These are phyloP conservation scores for Hydroisotoma schaefferi DNA, from an alignment of 2,888 invertebrate species.

Conservation along the genomic window DNA sequence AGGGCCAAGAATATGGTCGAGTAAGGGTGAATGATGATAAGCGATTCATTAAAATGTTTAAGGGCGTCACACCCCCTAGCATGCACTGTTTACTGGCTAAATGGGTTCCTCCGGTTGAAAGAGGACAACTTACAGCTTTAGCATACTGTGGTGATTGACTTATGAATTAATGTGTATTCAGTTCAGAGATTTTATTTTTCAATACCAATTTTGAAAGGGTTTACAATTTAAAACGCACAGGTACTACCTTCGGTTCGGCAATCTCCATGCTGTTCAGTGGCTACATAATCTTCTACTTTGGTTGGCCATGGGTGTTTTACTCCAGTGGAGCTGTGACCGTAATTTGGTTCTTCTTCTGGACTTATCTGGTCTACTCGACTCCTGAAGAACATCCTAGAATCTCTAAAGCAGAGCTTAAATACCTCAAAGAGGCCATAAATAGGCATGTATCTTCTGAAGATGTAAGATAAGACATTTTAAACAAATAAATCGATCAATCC, in stretches of 20 bases:
- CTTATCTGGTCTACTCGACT: conserved; percentile 67
- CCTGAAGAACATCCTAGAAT: conserved; percentile 72
- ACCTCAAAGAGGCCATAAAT: conserved; percentile 50
- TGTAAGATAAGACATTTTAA: not conserved
- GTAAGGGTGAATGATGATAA: no score
- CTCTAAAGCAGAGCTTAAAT: conserved; percentile 67
- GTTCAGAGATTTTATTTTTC: not conserved
- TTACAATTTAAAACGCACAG: conserved; percentile 51
- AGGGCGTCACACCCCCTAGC: conserved; percentile 50
- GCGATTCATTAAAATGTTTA: not conserved
- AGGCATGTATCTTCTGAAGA: not conserved
- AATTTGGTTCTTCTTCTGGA: conserved; percentile 78
- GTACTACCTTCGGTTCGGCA: conserved; percentile 85
- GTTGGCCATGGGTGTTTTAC: conserved; percentile 87
- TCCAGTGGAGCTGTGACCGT: conserved; percentile 73
- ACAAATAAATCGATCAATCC: not conserved
- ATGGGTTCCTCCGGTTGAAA: conserved; percentile 88
- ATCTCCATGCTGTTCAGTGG: conserved; percentile 79
- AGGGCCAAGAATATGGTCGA: no score
- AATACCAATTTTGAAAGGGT: no score
- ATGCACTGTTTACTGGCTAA: conserved; percentile 89
- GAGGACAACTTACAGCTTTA: conserved; percentile 81
- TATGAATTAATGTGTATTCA: not conserved
- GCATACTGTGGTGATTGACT: conserved; percentile 68
- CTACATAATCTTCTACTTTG: conserved; percentile 74